These are phyloP conservation scores for Wiebesia pumilae DNA, from an alignment of 1,140 invertebrate genomes.

Conservation along the genomic window DNA sequence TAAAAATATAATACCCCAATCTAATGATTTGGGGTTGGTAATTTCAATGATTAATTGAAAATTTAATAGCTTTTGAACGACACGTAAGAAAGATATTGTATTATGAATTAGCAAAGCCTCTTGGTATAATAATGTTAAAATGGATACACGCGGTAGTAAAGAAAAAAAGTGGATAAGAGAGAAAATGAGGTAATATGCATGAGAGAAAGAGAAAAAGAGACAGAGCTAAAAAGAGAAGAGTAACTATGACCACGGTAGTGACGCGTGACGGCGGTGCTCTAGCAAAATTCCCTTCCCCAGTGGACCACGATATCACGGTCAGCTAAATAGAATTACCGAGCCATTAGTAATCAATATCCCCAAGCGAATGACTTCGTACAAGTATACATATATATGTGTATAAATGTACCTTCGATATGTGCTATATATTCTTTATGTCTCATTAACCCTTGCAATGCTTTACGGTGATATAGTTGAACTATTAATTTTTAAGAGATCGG, in stretches of 20 bases:
- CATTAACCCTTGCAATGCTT: conserved; percentile 16
- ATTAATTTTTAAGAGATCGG: neutral
- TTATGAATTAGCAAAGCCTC: neutral
- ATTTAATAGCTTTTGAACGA: neutral
- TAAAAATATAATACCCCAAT: too few species aligned
- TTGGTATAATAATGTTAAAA: neutral
- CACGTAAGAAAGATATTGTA: neutral
- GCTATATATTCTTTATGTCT: conserved; percentile 4
- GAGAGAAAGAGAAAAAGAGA: neutral
- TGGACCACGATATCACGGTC: conserved; percentile 53
- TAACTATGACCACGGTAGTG: conserved; percentile 30
- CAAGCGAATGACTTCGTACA: conserved; percentile 42
- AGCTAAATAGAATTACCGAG: conserved; percentile 54
- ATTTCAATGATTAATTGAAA: neutral
- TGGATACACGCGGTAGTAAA: neutral
- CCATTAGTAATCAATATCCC: conserved; percentile 56
- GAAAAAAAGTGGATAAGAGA: neutral
- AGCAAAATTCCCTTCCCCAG: conserved; percentile 50
- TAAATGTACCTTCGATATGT: conserved; percentile 13
- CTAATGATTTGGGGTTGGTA: too few species aligned
- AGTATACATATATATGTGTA: conserved; percentile 17
- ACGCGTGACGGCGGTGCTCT: conserved; percentile 39
- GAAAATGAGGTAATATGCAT: neutral
- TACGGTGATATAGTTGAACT: neutral
- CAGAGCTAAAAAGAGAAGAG: neutral